Base-by-base conservation (phyloP, 2,888 invertebrate species). In the Phalera bucephala region DNA sequence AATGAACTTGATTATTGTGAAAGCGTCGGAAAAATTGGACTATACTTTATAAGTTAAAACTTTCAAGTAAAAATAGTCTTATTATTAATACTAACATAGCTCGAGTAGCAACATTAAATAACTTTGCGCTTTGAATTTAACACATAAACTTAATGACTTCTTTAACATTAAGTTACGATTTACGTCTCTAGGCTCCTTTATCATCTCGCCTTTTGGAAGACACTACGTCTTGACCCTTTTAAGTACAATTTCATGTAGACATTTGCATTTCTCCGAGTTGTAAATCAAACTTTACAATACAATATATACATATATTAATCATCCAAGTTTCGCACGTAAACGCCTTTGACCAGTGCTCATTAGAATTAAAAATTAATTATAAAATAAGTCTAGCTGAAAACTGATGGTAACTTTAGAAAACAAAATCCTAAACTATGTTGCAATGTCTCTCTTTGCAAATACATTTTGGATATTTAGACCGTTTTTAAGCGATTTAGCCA, bases 321-420 rank as follows among this genome's bases (percentile, higher is more conserved):
- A 39, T 41, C 28, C 45, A 59, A 61, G 23, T 37, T 45, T 12
- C 55, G 66, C 73, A 80, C 84, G 79, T 77, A 80, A 82, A 75
- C 86, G 77, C 77, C 75, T 38, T 49, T 56, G 64, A 76, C 72
- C 78, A 80, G 76, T 78, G 73, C 64, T 68, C 61, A 63, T 60
- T 67, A 70, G 28, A 72, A 67, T 65, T 71, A 76, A 77, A 76
- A 71, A 78, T 68, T 74, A 75, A 73, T 77, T 74, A 73, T 51
- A 78, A 68, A 72, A 71, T 78, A 80, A 83, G 76, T 74, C 87
- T 87, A 88, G 85, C 86, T 74, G 83, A 83, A 80, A 86, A 84
- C 84, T 85, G 79, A 77, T 87, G 88, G 88, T 88, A 88, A 88
- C 88, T 87, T 81, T 81, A 84, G 83, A 80, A 81, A 79, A 78